Percentiles rank a stretch among this genome's conserved stretches.
Evolutionary conservation across 2,888 invertebrate genomes (phyloP).

Genomic region (Willowsia nigromaculata): DNA sequence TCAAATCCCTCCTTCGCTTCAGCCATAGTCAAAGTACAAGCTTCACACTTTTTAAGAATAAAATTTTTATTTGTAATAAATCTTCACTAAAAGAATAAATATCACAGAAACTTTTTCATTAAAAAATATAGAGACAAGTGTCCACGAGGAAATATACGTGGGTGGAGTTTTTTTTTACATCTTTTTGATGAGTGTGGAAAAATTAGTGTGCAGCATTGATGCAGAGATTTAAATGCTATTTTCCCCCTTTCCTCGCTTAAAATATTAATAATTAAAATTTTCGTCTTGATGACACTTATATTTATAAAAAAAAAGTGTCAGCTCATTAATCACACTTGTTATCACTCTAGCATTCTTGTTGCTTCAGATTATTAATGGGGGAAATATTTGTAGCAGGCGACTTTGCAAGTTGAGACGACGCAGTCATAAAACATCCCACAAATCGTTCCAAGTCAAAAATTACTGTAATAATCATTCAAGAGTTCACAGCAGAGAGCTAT

Average conservation of each 20-base stretch:
- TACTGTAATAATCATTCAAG: neutral
- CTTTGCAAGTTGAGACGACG: neutral
- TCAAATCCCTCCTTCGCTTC: constrained; percentile 73
- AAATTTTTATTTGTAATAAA: neutral
- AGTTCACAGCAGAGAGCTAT: no score
- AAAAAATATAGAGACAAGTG: no score
- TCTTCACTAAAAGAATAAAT: neutral
- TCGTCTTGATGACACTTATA: constrained; percentile 23
- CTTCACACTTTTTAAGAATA: neutral
- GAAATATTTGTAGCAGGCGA: neutral
- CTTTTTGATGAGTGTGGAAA: neutral
- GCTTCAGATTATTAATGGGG: no score
- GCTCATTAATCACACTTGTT: constrained; percentile 61
- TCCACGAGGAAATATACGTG: no score
- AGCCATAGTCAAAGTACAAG: no score
- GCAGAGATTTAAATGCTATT: neutral
- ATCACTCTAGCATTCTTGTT: neutral
- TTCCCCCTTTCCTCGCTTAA: neutral
- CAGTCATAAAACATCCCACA: neutral
- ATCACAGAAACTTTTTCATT: neutral
- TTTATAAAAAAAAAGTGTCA: constrained; percentile 53
- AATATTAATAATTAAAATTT: constrained; percentile 16
- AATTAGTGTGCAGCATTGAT: neutral
- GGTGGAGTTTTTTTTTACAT: neutral
- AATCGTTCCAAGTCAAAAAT: neutral